Evolutionary conservation across 2,888 invertebrate species (phyloP).

Genomic region (Sabatieria punctata): DNA sequence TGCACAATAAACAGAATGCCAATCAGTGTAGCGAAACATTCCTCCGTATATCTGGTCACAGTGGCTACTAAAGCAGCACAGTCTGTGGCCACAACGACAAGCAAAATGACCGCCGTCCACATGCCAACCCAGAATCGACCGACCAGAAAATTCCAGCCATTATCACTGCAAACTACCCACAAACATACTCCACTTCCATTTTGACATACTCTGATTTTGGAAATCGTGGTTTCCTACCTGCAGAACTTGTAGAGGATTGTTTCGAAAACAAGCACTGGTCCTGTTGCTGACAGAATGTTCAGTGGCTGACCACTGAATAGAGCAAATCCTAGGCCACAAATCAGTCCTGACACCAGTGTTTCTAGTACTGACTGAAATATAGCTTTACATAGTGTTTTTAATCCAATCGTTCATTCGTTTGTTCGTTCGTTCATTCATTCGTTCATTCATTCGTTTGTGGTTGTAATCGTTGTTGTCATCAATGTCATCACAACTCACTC

Average conservation of each 20-base stretch:
- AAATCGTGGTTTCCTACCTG: conserved; percentile 15
- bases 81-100: conserved; percentile 27
- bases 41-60: conserved; percentile 31
- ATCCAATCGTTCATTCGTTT: too few relatives aligned
- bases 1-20: conserved; percentile 28
- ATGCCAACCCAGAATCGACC: conserved; percentile 30
- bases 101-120: conserved; percentile 25
- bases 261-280: conserved; percentile 40
- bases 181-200: too few relatives aligned
- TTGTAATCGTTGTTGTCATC: too few relatives aligned
- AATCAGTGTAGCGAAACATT: conserved; percentile 25
- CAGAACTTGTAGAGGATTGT: conserved; percentile 32
- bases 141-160: conserved; percentile 16
- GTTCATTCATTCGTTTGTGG: background rate
- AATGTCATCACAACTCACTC: too few relatives aligned
- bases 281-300: conserved; percentile 37
- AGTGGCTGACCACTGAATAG: conserved; percentile 38
- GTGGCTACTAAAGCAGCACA: conserved; percentile 26
- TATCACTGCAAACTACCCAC: background rate
- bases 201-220: conserved; percentile 10
- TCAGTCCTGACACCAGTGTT: too few relatives aligned
- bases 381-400: too few relatives aligned
- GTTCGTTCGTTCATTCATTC: conserved; percentile 11
- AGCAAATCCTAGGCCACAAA: too few relatives aligned
- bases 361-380: too few relatives aligned